Evolutionary conservation across 2,888 invertebrate species (phyloP).

Genomic region (Epinotia nisella): DNA sequence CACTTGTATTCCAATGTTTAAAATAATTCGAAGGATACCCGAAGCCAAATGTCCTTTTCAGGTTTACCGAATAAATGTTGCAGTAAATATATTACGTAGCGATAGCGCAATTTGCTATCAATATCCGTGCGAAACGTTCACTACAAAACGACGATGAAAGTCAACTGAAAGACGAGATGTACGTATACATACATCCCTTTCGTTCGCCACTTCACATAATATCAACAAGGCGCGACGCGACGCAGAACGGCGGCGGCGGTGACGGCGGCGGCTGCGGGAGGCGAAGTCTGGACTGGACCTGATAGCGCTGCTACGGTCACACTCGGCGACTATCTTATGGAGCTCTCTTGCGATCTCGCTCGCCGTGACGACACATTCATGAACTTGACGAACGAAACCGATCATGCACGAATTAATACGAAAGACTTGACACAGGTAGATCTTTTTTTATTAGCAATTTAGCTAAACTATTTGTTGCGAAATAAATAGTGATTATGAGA

Average conservation of each 20-base stretch:
- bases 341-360: conserved; percentile 74
- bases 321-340: conserved; percentile 66
- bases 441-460: conserved; percentile 61
- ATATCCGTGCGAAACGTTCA: conserved; percentile 83
- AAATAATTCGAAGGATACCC: conserved; percentile 19
- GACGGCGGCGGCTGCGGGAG: conserved; percentile 52
- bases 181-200: conserved; percentile 84
- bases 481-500: conserved; percentile 48
- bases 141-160: conserved; percentile 84
- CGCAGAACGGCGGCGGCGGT: conserved; percentile 57
- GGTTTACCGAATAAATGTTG: conserved; percentile 62
- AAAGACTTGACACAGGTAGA: conserved; percentile 46
- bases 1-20: conserved; percentile 47
- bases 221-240: conserved; percentile 68
- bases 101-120: conserved; percentile 81
- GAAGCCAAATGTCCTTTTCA: conserved; percentile 47
- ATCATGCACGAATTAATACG: conserved; percentile 66
- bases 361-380: conserved; percentile 62
- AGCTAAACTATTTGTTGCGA: conserved; percentile 58
- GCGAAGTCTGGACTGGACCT: conserved; percentile 48
- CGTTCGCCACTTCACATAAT: conserved; percentile 79
- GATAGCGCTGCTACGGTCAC: conserved; percentile 75
- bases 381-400: conserved; percentile 70
- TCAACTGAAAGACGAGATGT: conserved; percentile 85
- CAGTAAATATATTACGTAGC: conserved; percentile 80